phyloP scores from a whole-genome alignment of 2,797 vertebrate genomes.

The Sus cebifrons region DNA sequence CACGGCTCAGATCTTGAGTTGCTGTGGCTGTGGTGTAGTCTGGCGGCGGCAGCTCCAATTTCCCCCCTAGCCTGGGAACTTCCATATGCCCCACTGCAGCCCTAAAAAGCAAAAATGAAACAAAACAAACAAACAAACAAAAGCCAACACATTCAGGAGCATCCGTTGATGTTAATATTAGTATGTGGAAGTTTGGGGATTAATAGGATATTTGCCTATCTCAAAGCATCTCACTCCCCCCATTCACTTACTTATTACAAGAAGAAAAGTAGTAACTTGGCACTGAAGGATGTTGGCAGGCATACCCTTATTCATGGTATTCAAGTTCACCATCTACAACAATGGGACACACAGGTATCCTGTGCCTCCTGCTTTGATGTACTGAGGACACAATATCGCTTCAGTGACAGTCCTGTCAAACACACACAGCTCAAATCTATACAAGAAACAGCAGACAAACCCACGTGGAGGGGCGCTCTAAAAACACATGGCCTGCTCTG shows the following conservation, averaged over 20 bases:
- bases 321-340: neutral
- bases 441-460: neutral
- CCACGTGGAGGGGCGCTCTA: neutral
- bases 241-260: neutral
- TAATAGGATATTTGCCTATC: neutral
- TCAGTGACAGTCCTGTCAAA: neutral
- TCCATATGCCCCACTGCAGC: no score
- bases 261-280: neutral
- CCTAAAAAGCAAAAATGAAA: no score
- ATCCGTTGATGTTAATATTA: neutral
- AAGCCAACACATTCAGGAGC: neutral
- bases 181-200: neutral
- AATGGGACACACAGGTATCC: accelerated
- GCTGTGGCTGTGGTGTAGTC: no score
- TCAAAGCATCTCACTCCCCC: neutral
- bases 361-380: neutral
- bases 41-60: no score
- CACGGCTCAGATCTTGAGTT: no score
- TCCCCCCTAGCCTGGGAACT: no score
- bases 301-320: neutral
- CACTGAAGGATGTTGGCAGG: neutral
- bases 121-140: no score
- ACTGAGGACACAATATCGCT: no score
- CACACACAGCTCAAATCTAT: accelerated
- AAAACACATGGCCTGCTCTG: neutral